Conservation (phyloP, 2,888 invertebrate species). For the Lacanobia oleracea region DNA sequence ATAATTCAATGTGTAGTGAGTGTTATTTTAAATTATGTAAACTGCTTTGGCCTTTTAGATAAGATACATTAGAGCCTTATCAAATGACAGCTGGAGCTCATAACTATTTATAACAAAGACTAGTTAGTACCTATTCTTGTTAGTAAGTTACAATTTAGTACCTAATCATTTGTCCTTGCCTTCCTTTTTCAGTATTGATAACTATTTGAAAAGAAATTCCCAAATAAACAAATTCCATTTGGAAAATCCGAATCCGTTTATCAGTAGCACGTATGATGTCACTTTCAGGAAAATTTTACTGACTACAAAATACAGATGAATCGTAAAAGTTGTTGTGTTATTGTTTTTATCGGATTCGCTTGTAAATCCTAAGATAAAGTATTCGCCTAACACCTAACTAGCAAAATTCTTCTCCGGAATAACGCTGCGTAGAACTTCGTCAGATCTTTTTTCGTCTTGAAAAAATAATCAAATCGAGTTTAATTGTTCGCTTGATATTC, state of each 20-base stretch:
- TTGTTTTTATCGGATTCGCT: constrained; percentile 46
- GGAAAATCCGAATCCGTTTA: constrained; percentile 42
- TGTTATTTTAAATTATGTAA: constrained; percentile 62
- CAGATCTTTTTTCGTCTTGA: constrained; percentile 79
- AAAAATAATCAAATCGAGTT: constrained; percentile 81
- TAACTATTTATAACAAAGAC: constrained; percentile 33
- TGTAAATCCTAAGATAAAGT: constrained; percentile 58
- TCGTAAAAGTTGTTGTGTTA: constrained; percentile 51
- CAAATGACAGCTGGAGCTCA: constrained; percentile 43
- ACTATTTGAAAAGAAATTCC: constrained; percentile 15
- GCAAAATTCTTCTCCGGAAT: constrained; percentile 47
- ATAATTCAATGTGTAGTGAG: constrained; percentile 46
- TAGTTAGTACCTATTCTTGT: constrained; percentile 21
- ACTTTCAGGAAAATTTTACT: constrained; percentile 23
- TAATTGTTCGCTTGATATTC: constrained; percentile 81
- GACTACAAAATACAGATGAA: constrained; percentile 27
- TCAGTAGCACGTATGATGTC: constrained; percentile 19
- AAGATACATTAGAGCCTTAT: constrained; percentile 56
- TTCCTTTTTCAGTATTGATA: constrained; percentile 9
- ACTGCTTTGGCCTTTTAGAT: constrained; percentile 58
- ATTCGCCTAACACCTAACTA: constrained; percentile 40
- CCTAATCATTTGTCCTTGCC: background rate
- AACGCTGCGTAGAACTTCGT: constrained; percentile 67
- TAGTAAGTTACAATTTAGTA: constrained; percentile 6
- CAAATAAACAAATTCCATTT: constrained; percentile 14